Base-by-base conservation (phyloP, 1,140 invertebrate species). In the Cotesia glomerata region DNA sequence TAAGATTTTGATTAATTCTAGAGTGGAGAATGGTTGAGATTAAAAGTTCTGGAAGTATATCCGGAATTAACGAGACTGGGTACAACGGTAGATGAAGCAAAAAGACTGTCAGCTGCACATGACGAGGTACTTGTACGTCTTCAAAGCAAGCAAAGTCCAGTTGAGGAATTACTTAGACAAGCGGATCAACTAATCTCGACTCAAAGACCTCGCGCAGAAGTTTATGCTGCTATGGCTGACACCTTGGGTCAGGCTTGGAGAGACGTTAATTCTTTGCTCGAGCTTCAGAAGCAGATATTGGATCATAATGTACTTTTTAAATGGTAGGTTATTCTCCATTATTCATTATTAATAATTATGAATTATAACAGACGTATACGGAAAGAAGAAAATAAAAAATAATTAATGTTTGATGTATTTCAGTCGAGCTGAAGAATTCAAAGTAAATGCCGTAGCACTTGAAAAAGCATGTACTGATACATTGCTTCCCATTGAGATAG, bases 221-320 rank as follows among this genome's bases (percentile, higher is more conserved):
- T 97, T 16, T 96, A 97, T 81, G 91, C 93, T 65, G 95, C 95
- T 1, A 97, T 98, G 96, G 95, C 95, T 9, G 94, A 96, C 82
- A 95, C 94, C 16, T 86, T 98, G 39, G 93, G 93, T 54, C 89
- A 92, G 74, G 95, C 95, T 0, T 98, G 96, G 96, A 92, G 91
- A 79, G 95, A 96, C 81, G 92, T 97, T 54, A 94, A 96, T 80
- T 88, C 88, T 64, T 92, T 95, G 79, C 86, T 97, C 71, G 92
- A 96, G 78, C 89, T 92, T 65, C 88, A 95, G 59, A 92, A 92
- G 78, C 89, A 92, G 66, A 91, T 97, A 67, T 87, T 97, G 16
- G 92, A 95, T 78, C 88, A 94, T 59, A 93, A 92, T 79, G 91
- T 93, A 32, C 86, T 91, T 64, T 94, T 94, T 77, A 92, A 94